Evolutionary conservation across 2,797 vertebrate genomes (phyloP).

Genomic region (Botia kubotai): DNA sequence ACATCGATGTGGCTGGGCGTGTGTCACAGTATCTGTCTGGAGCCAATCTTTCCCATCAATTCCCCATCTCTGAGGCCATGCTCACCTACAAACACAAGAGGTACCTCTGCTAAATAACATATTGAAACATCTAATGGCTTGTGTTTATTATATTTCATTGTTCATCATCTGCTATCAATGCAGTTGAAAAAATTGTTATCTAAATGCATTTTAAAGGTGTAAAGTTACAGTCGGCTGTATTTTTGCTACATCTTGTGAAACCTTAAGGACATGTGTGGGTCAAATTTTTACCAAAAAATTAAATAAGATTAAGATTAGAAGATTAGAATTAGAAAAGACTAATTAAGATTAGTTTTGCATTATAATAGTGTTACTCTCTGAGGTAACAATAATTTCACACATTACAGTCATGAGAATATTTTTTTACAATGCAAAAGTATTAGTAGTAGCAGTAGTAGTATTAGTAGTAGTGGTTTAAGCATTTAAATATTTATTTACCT

Average conservation of each 20-base stretch:
- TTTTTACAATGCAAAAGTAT: too few species aligned
- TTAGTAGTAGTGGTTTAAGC: too few species aligned
- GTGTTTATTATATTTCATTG: constrained; percentile 29
- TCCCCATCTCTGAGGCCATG: constrained; percentile 86
- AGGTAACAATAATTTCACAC: too few species aligned
- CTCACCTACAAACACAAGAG: constrained; percentile 88
- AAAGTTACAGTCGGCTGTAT: not conserved
- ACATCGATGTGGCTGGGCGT: constrained; percentile 80
- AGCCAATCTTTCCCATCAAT: constrained; percentile 82
- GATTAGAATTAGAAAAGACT: too few species aligned
- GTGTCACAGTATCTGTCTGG: constrained; percentile 81
- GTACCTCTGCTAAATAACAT: constrained; percentile 56
- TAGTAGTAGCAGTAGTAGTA: too few species aligned
- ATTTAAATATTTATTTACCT: too few species aligned
- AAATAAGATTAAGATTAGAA: too few species aligned
- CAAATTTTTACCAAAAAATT: too few species aligned
- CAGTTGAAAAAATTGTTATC: not conserved
- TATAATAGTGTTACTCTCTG: too few species aligned
- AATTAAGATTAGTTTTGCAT: too few species aligned
- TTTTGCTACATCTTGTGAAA: not conserved
- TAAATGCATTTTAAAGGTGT: not conserved
- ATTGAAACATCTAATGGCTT: constrained; percentile 42
- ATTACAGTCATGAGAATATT: too few species aligned
- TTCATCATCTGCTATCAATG: constrained; percentile 11
- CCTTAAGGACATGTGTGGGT: too few species aligned